Conservation (phyloP, 2,797 vertebrate genomes). For the Pipistrellus pipistrellus region DNA sequence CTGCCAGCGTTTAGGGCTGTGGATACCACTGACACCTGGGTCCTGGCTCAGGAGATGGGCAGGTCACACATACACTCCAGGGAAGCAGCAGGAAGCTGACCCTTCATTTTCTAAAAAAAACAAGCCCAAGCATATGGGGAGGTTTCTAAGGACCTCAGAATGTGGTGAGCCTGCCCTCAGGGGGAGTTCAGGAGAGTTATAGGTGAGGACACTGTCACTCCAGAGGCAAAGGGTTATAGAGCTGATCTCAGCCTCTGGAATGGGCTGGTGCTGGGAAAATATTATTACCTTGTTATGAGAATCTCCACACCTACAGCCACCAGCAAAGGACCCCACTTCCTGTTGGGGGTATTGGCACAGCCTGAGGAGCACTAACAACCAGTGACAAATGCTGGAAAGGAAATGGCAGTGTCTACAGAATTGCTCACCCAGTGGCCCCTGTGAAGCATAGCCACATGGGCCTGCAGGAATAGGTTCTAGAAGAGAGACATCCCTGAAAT, state of each 20-base stretch:
- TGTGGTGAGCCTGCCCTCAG: not conserved
- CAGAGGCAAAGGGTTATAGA: not conserved
- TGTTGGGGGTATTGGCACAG: not conserved
- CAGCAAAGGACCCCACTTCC: not conserved
- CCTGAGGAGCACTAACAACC: not conserved
- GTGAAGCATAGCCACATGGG: not conserved
- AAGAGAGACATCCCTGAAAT: not conserved
- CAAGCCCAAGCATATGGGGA: too few relatives aligned
- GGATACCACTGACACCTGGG: not conserved
- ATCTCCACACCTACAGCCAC: rapidly evolving
- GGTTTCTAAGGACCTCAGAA: not conserved
- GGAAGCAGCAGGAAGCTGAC: too few relatives aligned
- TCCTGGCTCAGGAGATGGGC: rapidly evolving
- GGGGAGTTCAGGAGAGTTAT: too few relatives aligned
- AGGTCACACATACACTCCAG: not conserved
- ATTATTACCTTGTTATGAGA: not conserved
- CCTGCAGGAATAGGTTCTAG: not conserved
- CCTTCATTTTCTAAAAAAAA: not conserved
- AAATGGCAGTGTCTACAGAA: rapidly evolving
- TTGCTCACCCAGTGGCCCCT: not conserved
- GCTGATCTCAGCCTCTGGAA: not conserved
- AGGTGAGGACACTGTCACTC: not conserved
- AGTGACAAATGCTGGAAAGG: not conserved
- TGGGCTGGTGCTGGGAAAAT: not conserved
- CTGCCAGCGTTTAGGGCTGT: rapidly evolving